These are phyloP conservation scores for Leptinotarsa texana DNA, from an alignment of 1,140 invertebrate species.

Conservation along the genomic window DNA sequence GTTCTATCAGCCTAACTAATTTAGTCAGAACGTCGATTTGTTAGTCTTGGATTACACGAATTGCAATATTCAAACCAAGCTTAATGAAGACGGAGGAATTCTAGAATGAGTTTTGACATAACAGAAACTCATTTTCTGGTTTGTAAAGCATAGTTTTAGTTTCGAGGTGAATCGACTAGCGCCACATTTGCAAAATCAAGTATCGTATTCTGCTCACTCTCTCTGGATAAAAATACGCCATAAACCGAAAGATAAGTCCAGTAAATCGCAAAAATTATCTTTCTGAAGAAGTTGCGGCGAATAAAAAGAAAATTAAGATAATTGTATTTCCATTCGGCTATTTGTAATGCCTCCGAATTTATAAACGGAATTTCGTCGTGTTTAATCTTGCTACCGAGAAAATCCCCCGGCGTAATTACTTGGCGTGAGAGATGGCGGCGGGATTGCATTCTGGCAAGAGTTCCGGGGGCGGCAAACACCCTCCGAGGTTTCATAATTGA, in stretches of 20 bases:
- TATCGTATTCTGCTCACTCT: background rate
- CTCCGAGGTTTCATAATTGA: slow-evolving; percentile 38
- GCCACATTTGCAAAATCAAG: too few relatives aligned
- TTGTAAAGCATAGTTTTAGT: too few relatives aligned
- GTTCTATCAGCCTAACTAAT: too few relatives aligned
- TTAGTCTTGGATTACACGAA: too few relatives aligned
- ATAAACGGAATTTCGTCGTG: slow-evolving; percentile 48
- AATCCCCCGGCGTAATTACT: slow-evolving; percentile 52
- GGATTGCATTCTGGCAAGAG: slow-evolving; percentile 40
- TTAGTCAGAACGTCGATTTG: too few relatives aligned
- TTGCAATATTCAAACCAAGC: too few relatives aligned
- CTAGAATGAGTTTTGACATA: too few relatives aligned
- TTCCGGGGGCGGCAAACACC: slow-evolving; percentile 28
- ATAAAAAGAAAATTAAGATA: slow-evolving; percentile 51
- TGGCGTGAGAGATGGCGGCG: slow-evolving; percentile 45
- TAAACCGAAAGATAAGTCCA: slow-evolving; percentile 7
- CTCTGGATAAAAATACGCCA: background rate
- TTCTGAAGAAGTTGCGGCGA: slow-evolving; percentile 31
- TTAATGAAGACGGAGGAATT: too few relatives aligned
- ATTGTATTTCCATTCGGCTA: slow-evolving; percentile 50
- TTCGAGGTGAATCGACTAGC: too few relatives aligned
- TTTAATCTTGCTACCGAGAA: slow-evolving; percentile 49
- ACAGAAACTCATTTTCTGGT: too few relatives aligned
- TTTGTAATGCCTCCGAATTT: slow-evolving; percentile 49
- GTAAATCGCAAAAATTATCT: slow-evolving; percentile 37